phyloP scores from a whole-genome alignment of 2,797 vertebrate species.

The Sternotherus odoratus region DNA sequence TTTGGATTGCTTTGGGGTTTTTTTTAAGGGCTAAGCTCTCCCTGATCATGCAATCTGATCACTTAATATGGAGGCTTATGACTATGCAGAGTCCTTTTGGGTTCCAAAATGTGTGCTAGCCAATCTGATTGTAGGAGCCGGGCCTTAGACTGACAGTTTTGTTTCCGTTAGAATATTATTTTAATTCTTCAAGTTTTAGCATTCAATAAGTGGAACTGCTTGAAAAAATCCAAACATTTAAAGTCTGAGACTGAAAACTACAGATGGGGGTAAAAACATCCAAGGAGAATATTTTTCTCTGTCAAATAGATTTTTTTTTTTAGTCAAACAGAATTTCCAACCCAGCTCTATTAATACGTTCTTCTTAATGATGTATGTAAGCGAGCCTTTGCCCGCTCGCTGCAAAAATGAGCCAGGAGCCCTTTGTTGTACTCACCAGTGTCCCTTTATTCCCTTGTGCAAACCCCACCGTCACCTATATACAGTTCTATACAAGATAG shows the following conservation, averaged over 20 bases:
- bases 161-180: not conserved
- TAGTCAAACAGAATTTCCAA: not conserved
- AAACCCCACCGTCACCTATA: too few species aligned
- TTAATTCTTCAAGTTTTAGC: not conserved
- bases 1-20: not conserved
- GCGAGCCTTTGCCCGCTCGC: too few species aligned
- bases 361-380: not conserved
- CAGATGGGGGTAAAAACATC: not conserved
- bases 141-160: not conserved
- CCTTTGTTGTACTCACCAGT: too few species aligned
- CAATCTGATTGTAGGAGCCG: not conserved
- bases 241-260: not conserved
- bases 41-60: not conserved
- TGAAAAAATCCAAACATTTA: not conserved
- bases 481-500: too few species aligned
- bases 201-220: not conserved
- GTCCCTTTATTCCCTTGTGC: too few species aligned
- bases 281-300: not conserved
- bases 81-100: not conserved
- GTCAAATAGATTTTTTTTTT: not conserved
- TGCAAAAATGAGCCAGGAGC: too few species aligned
- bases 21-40: not conserved
- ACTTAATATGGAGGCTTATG: not conserved
- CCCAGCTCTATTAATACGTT: rapidly evolving
- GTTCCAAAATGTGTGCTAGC: not conserved